These are phyloP conservation scores for Fratercula arctica DNA, from an alignment of 2,797 vertebrate genomes.

Conservation along the genomic window DNA sequence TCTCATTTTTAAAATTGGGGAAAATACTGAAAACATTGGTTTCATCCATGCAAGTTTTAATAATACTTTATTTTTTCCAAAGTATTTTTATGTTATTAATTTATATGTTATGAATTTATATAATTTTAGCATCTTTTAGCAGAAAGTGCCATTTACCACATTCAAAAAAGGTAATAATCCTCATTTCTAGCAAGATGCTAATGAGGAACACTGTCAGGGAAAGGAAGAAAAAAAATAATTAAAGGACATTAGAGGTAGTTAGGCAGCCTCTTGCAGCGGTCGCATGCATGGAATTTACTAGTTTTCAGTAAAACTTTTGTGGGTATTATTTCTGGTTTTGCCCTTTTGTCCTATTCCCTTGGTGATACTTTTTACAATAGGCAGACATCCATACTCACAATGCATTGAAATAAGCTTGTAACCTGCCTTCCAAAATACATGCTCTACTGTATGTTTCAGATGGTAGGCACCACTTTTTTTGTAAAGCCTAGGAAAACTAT, in stretches of 20 bases:
- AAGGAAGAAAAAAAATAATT: neutral
- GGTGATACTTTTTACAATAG: neutral
- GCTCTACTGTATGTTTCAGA: neutral
- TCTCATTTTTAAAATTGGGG: neutral
- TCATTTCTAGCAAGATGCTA: neutral
- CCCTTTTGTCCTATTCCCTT: neutral
- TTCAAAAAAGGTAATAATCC: neutral
- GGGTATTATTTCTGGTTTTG: neutral
- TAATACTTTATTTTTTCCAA: neutral
- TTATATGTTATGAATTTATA: neutral
- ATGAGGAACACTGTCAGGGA: neutral
- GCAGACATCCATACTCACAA: neutral
- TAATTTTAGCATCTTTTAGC: neutral
- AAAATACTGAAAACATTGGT: neutral
- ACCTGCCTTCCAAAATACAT: neutral
- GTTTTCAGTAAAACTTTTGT: neutral
- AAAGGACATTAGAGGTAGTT: neutral
- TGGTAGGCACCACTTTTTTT: neutral
- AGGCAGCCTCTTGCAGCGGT: neutral
- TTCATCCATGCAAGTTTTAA: neutral
- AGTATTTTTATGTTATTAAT: neutral
- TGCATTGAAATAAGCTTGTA: neutral
- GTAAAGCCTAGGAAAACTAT: neutral
- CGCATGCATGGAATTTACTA: neutral
- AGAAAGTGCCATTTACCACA: neutral